These are phyloP conservation scores for Protobothrops flavoviridis DNA, from an alignment of 2,113 vertebrate genomes.

Conservation along the genomic window DNA sequence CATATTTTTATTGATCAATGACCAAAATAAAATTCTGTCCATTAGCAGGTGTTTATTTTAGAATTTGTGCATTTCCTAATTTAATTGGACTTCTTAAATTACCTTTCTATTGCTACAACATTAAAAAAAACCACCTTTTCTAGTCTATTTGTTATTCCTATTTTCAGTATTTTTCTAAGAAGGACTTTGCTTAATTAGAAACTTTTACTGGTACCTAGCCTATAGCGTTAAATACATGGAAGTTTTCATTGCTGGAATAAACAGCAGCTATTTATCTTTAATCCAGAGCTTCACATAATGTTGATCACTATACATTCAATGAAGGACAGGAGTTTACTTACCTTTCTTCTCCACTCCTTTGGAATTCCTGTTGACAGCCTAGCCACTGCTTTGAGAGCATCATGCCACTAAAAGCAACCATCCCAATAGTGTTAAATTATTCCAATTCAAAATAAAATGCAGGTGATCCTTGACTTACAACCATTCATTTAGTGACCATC, in stretches of 20 bases:
- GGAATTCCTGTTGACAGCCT: slow-evolving; percentile 92
- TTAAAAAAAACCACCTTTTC: not conserved
- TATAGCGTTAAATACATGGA: not conserved
- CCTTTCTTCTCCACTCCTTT: slow-evolving; percentile 95
- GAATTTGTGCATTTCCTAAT: not conserved
- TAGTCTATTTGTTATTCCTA: not conserved
- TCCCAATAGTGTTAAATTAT: slow-evolving; percentile 6
- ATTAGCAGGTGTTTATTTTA: not conserved
- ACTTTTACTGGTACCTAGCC: not conserved
- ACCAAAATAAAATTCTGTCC: not conserved
- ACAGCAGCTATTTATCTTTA: not conserved
- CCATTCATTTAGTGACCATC: not conserved
- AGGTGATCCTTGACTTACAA: not conserved
- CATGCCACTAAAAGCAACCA: slow-evolving; percentile 86
- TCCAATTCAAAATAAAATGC: slow-evolving; percentile 13
- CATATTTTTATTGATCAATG: not conserved
- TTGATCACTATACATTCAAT: not conserved
- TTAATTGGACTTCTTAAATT: not conserved
- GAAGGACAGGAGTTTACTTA: slow-evolving; percentile 44
- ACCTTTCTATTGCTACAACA: not conserved
- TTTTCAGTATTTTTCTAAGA: slow-evolving; percentile 13
- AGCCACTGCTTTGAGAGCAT: slow-evolving; percentile 95
- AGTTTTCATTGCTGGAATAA: not conserved
- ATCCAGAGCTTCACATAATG: not conserved
- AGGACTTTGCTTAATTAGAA: not conserved